Base-by-base conservation (phyloP, 2,888 invertebrate genomes). In the Eupithecia insigniata region DNA sequence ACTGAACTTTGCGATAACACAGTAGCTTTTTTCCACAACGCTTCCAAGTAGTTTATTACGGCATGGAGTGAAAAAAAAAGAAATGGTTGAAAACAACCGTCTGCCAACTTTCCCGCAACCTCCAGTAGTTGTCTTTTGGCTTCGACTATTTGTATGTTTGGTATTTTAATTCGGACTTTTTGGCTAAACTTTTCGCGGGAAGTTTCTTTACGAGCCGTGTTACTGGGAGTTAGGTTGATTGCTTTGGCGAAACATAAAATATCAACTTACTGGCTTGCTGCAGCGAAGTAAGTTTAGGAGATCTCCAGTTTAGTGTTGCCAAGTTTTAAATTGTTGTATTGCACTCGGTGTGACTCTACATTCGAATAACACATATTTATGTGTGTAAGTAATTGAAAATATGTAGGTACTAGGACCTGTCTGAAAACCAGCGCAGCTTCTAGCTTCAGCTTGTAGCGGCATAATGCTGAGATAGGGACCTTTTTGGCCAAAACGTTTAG, bases 21-120 rank as follows among this genome's bases (percentile, higher is more conserved):
- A 26, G 34, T 46, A 67, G 73, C 69, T 77, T 79, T 78, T 80
- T 79, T 79, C 75, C 60, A 78, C 22, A 72, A 75, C 77, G 80
- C 83, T 82, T 78, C 77, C 72, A 78, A 82, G 82, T 81, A 82
- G 81, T 87, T 84, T 83, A 83, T 85, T 81, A 81, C 78, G 82
- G 81, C 82, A 79, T 76, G 79, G 80, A 86, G 83, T 86, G 84
- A 34, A 64, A 64, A 64, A 60, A 30, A 34, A 62, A 62, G 62
- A 34, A 62, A 62, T n/a, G 46, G 36, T 26, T 34, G 80, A 83
- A 82, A 85, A 84, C 84, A 10, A 66, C 43, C 83, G 83, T 83
- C 84, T 81, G 79, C 74, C 71, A 86, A 85, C 83, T 85, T 84
- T 70, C 67, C 65, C 30, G 64, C 68, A 55, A 66, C 69, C 64